Evolutionary conservation across 2,888 invertebrate species (phyloP).

Genomic region (Tuberolachnus salignus): DNA sequence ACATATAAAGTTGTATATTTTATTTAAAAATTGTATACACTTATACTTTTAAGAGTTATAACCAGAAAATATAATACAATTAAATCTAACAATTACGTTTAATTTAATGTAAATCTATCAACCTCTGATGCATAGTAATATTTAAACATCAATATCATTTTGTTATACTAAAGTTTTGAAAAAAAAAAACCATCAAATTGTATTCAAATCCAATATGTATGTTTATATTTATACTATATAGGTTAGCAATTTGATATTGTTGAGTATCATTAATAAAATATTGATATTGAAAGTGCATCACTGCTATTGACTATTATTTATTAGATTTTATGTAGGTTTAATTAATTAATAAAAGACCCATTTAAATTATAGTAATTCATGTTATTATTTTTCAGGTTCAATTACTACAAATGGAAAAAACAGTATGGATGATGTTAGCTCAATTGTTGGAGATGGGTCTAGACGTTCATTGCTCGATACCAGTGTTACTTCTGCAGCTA

Average conservation of each 20-base stretch:
- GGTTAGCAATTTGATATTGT: not conserved
- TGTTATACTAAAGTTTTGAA: too few species aligned
- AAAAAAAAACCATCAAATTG: too few species aligned
- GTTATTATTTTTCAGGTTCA: constrained; percentile 65
- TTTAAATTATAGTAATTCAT: not conserved
- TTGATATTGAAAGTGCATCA: not conserved
- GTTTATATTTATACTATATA: not conserved
- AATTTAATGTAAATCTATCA: too few species aligned
- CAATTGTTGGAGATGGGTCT: constrained; percentile 72
- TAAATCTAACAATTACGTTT: too few species aligned
- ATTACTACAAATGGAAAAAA: constrained; percentile 71
- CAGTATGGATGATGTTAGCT: constrained; percentile 73
- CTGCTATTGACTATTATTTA: not conserved
- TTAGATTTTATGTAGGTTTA: not conserved
- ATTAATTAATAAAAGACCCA: not conserved
- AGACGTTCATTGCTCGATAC: constrained; percentile 82
- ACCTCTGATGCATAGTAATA: too few species aligned
- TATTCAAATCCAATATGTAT: too few species aligned
- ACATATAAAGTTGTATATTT: not conserved
- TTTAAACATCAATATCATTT: too few species aligned
- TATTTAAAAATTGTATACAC: too few species aligned
- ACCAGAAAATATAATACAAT: too few species aligned
- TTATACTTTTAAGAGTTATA: too few species aligned
- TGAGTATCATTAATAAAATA: not conserved
- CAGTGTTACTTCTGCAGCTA: constrained; percentile 82